phyloP scores from a whole-genome alignment of 2,113 vertebrate species.

The Rousettus leschenaultii region DNA sequence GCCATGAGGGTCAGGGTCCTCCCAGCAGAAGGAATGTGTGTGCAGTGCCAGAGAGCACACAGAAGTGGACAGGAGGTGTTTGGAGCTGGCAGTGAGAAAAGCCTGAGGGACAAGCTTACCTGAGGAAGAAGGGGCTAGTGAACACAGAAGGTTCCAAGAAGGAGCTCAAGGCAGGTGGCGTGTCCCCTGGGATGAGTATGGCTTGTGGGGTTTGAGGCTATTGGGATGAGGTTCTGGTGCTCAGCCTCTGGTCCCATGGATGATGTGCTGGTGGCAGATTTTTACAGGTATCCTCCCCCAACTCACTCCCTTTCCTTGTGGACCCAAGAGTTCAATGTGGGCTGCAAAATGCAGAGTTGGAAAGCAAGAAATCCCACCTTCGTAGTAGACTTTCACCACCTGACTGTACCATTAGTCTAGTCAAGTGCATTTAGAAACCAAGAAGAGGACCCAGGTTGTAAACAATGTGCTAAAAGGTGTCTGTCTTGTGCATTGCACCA shows the following conservation, averaged over 20 bases:
- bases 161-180: too few relatives aligned
- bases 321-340: background rate
- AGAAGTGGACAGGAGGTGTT: background rate
- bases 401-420: background rate
- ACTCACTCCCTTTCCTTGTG: background rate
- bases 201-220: background rate
- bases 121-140: background rate
- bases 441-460: background rate
- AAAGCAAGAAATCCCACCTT: background rate
- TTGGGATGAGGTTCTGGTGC: background rate
- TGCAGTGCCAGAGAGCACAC: fast-evolving
- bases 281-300: background rate
- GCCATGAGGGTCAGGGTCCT: background rate
- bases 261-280: background rate
- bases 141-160: background rate
- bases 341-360: background rate
- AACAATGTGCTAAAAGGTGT: background rate
- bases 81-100: background rate
- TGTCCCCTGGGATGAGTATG: background rate
- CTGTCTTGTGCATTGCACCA: background rate
- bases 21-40: background rate
- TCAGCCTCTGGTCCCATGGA: background rate
- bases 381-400: background rate
- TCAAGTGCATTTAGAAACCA: background rate
- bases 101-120: background rate